These are phyloP conservation scores for Eucera pruinosa DNA, from an alignment of 2,888 invertebrate genomes.

Conservation along the genomic window DNA sequence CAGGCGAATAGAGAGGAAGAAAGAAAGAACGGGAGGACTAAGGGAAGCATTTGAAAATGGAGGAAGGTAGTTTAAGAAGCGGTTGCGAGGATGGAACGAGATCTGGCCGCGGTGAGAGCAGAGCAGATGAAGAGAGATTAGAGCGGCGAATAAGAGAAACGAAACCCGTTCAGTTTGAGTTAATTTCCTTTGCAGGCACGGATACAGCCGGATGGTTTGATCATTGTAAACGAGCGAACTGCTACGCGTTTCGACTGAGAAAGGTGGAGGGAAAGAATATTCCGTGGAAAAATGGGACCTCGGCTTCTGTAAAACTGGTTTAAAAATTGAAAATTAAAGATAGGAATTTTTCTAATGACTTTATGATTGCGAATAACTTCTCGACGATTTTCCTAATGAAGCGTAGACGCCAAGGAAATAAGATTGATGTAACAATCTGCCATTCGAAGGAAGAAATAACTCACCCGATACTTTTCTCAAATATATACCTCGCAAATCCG, in stretches of 20 bases:
- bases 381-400: neutral
- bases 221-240: slow-evolving; percentile 5
- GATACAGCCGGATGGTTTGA: slow-evolving; percentile 6
- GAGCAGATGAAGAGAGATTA: slow-evolving; percentile 57
- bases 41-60: slow-evolving; percentile 54
- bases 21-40: slow-evolving; percentile 21
- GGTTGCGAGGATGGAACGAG: slow-evolving; percentile 38
- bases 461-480: neutral
- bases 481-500: neutral
- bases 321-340: neutral
- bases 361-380: slow-evolving; percentile 1
- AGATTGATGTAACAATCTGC: neutral
- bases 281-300: neutral
- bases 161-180: slow-evolving; percentile 69
- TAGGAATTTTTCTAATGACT: neutral
- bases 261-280: neutral
- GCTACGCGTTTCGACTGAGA: slow-evolving; percentile 2
- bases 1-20: neutral
- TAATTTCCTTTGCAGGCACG: slow-evolving; percentile 67
- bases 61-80: slow-evolving; percentile 40
- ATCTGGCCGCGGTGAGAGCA: slow-evolving; percentile 43
- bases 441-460: neutral
- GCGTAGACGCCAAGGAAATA: neutral
- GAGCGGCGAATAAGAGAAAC: slow-evolving; percentile 62
- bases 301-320: slow-evolving; percentile 9